Base-by-base conservation (phyloP, 30 jellyfish, hydroid and myxozoan species). In the Phacellophora camtschatica region DNA sequence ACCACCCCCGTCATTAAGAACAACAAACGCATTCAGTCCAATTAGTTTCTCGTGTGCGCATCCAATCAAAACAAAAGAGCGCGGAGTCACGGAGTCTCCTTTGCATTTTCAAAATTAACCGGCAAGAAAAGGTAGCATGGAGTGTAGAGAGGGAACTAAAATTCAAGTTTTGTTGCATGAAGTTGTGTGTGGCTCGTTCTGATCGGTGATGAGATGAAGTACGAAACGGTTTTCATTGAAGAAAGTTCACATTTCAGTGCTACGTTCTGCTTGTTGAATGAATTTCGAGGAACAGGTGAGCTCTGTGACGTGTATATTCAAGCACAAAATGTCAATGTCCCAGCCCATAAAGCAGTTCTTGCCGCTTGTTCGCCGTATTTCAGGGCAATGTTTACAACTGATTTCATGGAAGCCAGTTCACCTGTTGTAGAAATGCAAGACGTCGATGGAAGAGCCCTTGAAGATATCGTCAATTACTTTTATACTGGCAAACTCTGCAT, bases 361-460 rank as follows among this genome's bases (percentile, higher is more conserved):
- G 94, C 96, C 5, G 97, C 97, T 49, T 90, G 96, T 78, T 90
- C 97, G 31, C 97, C 97, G 46, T 90, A 90, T 58, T 90, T 90
- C 86, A 82, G 97, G 46, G 96, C 96, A 31, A 90, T 90, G 97
- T 90, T 90, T 70, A 79, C 97, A 3, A 74, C 96, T 28, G 94
- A 90, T 51, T 90, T 90, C 57, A 11, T 90, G 28, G 97, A 90
- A 34, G 94, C 97, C 24, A 50, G 53, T 22, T 77, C 55, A 55
- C 94, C 96, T 49, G 57, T 49, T 39, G 69, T 90, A 4, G 74
- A 85, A 35, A 62, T 90, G 83, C 89, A 83, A 74, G 86, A 66
- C 25, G 85, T 77, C 13, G 92, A 76, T 58, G 97, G 97, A 10
- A 69, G 50, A n/a, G 97, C 97, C 6, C 61, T 90, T 33, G 82